Conservation (phyloP, 2,797 vertebrate species). For the Sciurus vulgaris region DNA sequence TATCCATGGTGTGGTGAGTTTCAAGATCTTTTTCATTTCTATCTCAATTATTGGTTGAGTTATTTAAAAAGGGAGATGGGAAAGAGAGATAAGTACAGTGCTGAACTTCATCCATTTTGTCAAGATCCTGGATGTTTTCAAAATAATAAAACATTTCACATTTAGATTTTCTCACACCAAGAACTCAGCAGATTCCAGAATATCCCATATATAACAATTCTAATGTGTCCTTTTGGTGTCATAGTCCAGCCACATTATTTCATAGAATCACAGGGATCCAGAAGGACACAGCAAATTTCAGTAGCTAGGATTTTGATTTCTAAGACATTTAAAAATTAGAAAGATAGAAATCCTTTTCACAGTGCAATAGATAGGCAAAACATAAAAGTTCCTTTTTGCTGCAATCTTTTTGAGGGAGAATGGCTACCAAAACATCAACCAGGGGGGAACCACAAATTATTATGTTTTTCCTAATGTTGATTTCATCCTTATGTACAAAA, state of each 20-base stretch:
- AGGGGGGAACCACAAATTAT: background rate
- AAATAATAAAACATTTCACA: constrained; percentile 16
- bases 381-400: background rate
- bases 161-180: background rate
- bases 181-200: background rate
- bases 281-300: background rate
- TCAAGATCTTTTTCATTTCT: background rate
- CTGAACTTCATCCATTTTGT: background rate
- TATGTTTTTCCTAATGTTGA: constrained; percentile 69
- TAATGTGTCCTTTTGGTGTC: background rate
- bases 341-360: background rate
- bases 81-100: background rate
- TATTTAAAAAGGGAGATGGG: background rate
- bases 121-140: background rate
- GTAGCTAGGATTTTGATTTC: background rate
- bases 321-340: constrained; percentile 30
- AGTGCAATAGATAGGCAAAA: background rate
- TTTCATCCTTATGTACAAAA: constrained; percentile 73
- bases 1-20: background rate
- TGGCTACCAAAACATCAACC: background rate
- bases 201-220: background rate
- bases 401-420: background rate
- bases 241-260: background rate
- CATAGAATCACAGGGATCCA: background rate
- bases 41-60: background rate